Evolutionary conservation across 1,140 invertebrate species (phyloP).

Genomic region (Acromyrmex charruanus): DNA sequence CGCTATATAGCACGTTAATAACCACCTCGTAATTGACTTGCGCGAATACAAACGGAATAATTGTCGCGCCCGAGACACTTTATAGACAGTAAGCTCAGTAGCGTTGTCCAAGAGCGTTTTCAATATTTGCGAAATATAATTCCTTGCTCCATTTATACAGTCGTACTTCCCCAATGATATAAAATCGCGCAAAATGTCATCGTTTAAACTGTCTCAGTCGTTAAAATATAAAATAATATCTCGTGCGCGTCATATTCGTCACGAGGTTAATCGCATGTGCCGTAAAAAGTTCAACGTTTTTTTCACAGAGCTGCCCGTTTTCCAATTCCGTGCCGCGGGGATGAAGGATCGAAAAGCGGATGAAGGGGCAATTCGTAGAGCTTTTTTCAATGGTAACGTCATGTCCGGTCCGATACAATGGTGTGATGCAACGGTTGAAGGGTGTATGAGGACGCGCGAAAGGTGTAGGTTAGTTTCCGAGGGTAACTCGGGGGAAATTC

Average conservation of each 20-base stretch:
- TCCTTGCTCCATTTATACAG: neutral
- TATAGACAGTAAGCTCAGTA: neutral
- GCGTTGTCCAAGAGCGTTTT: neutral
- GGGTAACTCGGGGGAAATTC: conserved; percentile 26
- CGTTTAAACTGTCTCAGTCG: conserved; percentile 8
- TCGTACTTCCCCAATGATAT: neutral
- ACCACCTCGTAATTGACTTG: conserved; percentile 43
- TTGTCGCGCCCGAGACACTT: neutral
- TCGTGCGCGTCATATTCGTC: conserved; percentile 43
- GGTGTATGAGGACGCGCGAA: neutral
- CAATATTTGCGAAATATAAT: conserved; percentile 11
- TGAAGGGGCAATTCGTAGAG: conserved; percentile 42
- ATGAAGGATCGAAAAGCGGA: conserved; percentile 58
- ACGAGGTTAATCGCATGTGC: conserved; percentile 36
- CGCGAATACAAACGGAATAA: conserved; percentile 45
- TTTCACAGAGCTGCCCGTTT: conserved; percentile 14
- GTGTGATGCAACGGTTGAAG: neutral
- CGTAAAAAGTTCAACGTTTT: conserved; percentile 37
- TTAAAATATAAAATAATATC: conserved; percentile 52
- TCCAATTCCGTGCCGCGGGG: conserved; percentile 37
- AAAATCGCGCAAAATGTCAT: conserved; percentile 10
- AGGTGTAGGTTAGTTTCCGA: conserved; percentile 9
- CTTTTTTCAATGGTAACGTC: conserved; percentile 41
- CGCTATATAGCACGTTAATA: conserved; percentile 28
- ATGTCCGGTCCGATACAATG: conserved; percentile 20